Evolutionary conservation across 92 coral and sea anemone species (phyloP).

Genomic region (Virgularia gustaviana): DNA sequence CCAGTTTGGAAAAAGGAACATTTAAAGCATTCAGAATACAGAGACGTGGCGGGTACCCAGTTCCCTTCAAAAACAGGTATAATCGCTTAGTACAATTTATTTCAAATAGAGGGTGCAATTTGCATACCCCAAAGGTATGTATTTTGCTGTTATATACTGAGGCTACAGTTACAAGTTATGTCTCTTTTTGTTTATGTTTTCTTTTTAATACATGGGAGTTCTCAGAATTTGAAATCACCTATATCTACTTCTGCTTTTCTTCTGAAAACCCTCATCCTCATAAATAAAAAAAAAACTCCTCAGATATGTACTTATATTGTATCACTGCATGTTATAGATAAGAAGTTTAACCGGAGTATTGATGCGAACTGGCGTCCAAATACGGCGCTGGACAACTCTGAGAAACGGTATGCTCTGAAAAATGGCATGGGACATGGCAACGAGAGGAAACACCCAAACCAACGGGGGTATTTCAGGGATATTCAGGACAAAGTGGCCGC

Average conservation of each 20-base stretch:
- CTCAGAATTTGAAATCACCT: too few species aligned
- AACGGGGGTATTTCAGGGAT: slow-evolving; percentile 69
- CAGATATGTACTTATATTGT: too few species aligned
- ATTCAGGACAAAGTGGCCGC: slow-evolving; percentile 62
- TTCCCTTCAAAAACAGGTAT: slow-evolving; percentile 91
- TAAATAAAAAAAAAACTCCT: too few species aligned
- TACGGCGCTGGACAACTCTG: slow-evolving; percentile 43
- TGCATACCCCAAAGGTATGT: too few species aligned
- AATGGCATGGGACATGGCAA: slow-evolving; percentile 92
- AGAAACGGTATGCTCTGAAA: slow-evolving; percentile 75
- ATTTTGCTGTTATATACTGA: too few species aligned
- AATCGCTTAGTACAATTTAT: too few species aligned
- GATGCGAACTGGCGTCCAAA: slow-evolving; percentile 86
- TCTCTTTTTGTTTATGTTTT: too few species aligned
- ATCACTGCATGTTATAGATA: slow-evolving; percentile 51
- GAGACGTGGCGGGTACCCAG: slow-evolving; percentile 74
- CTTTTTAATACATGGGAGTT: too few species aligned
- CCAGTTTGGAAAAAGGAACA: neutral
- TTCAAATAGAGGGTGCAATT: too few species aligned
- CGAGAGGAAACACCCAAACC: slow-evolving; percentile 60
- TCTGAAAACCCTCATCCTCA: neutral
- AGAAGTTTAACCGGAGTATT: slow-evolving; percentile 64
- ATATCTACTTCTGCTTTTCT: too few species aligned
- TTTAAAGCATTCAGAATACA: slow-evolving; percentile 80
- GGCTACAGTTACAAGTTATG: too few species aligned